Evolutionary conservation across 1,140 invertebrate species (phyloP), one percentile per base, ranked within the genome.

Genomic region (Cydia pomonella): DNA sequence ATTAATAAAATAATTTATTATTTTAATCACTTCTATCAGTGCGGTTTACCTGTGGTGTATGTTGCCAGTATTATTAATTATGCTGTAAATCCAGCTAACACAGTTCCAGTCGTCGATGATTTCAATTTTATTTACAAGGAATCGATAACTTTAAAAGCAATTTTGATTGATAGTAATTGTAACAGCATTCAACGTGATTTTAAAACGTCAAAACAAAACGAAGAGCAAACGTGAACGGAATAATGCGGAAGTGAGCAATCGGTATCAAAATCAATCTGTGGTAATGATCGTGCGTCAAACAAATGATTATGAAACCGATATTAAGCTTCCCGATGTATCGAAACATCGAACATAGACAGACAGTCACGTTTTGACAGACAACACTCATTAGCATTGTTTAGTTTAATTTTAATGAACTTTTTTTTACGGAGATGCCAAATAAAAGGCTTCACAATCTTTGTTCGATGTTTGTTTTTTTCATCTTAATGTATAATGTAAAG

Each of bases 361-460:
- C 62, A 69, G 85, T 91, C 87, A 89, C 84, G 86, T 85, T 84
- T 87, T 89, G 88, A 92, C 83, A 85, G 90, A 87, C 87, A 88
- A 84, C 82, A 82, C 83, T 89, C 87, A 90, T 92, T 90, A 91
- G 82, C 75, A 86, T 90, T 91, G 85, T 91, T 89, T 89, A 84
- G 84, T 87, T 85, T 85, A 79, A 85, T 88, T 88, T 84, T 78
- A 81, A 80, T 72, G 80, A 81, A 75, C 73, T n/a, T n/a, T 77
- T 79, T 75, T 76, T 75, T 76, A 66, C 63, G 27, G 62, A 74
- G 75, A 62, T 71, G 77, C 77, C 75, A 76, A 77, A 69, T 38
- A 33, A 33, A 18, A 18, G 16, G 72, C 53, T 73, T 16, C 63
- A 69, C 64, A 69, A 69, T 69, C 64, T 18, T 38, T 18, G 29